Evolutionary conservation across 2,113 vertebrate genomes (phyloP).

Genomic region (Onychorhynchus coronatus): DNA sequence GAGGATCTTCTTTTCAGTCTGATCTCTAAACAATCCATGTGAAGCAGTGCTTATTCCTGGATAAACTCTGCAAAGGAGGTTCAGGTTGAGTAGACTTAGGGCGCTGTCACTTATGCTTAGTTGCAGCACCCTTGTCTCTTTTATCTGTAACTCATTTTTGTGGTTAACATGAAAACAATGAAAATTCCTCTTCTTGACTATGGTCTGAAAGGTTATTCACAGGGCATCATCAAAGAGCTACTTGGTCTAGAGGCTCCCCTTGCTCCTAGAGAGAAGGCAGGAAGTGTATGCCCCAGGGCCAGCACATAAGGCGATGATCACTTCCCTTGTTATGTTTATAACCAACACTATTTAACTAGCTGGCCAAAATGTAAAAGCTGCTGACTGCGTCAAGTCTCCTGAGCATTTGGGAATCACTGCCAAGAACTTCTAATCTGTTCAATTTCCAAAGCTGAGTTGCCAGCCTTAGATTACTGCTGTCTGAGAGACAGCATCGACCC

Average conservation of each 20-base stretch:
- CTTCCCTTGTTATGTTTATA: neutral
- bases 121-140: neutral
- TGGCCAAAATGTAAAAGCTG: conserved; percentile 1
- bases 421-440: conserved; percentile 22
- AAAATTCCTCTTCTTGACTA: neutral
- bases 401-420: conserved; percentile 13
- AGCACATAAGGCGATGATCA: neutral
- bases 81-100: neutral
- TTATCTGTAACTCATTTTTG: neutral
- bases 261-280: neutral
- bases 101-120: rapidly evolving
- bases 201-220: neutral
- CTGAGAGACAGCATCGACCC: neutral
- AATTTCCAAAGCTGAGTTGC: neutral
- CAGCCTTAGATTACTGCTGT: neutral
- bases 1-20: neutral
- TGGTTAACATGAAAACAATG: neutral
- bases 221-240: neutral
- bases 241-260: neutral
- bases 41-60: neutral
- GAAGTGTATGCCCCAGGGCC: neutral
- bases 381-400: neutral
- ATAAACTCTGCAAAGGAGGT: neutral
- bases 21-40: neutral
- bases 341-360: neutral